Conservation (phyloP, 2,113 vertebrate species). For the Aspidoscelis tigris region DNA sequence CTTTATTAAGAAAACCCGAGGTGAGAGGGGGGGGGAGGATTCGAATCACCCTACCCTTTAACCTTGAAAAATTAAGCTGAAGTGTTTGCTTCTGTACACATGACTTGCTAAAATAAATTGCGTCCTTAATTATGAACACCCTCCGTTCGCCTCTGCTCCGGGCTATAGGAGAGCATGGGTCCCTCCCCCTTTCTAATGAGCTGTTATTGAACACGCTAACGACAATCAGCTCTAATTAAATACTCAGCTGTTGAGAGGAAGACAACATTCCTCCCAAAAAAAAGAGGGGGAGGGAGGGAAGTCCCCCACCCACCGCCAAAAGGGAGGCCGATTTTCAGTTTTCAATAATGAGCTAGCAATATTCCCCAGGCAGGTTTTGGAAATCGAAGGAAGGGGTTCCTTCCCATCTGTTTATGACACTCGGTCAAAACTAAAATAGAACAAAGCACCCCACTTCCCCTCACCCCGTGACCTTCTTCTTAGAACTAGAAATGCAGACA, state of each 20-base stretch:
- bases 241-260: constrained; percentile 87
- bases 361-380: constrained; percentile 74
- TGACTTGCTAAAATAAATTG: constrained; percentile 76
- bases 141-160: constrained; percentile 76
- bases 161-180: constrained; percentile 78
- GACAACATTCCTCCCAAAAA: constrained; percentile 83
- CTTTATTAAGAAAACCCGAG: not conserved
- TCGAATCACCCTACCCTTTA: constrained; percentile 55
- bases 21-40: not conserved
- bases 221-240: constrained; percentile 96
- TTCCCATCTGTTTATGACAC: constrained; percentile 59
- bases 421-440: not conserved
- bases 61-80: constrained; percentile 76
- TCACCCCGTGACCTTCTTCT: constrained; percentile 6
- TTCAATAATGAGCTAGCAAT: constrained; percentile 86
- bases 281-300: no score
- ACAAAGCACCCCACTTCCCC: constrained; percentile 15
- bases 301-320: constrained; percentile 2
- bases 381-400: constrained; percentile 58
- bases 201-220: constrained; percentile 88
- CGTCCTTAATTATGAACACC: constrained; percentile 80
- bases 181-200: constrained; percentile 85
- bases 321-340: constrained; percentile 71
- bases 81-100: constrained; percentile 71
- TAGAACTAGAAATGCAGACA: not conserved